Evolutionary conservation across 2,888 invertebrate genomes (phyloP).

Genomic region (Craniophora ligustri): DNA sequence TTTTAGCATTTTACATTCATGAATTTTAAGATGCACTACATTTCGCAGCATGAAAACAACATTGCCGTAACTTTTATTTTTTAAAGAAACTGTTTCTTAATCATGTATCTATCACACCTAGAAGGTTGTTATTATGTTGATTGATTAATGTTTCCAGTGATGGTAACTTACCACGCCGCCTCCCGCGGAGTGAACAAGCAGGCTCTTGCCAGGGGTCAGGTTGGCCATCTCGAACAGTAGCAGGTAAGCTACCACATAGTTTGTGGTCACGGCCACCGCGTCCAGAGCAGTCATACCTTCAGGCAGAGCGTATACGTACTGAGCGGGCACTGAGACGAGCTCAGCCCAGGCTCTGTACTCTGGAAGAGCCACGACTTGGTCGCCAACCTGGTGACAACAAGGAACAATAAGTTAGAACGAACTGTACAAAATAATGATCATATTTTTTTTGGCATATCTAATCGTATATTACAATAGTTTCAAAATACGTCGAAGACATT

Average conservation of each 20-base stretch:
- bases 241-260: constrained; percentile 95
- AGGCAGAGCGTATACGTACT: constrained; percentile 93
- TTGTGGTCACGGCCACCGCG: constrained; percentile 95
- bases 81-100: not conserved
- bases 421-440: no score
- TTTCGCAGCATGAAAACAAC: constrained; percentile 7
- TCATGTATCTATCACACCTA: no score
- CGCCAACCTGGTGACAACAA: constrained; percentile 90
- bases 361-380: constrained; percentile 94
- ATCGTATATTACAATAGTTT: no score
- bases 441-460: no score
- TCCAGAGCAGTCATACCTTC: constrained; percentile 93
- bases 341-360: constrained; percentile 97
- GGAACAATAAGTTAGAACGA: constrained; percentile 3
- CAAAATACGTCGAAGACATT: no score
- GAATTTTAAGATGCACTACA: constrained; percentile 18
- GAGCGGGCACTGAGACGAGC: constrained; percentile 93
- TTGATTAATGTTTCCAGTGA: not conserved
- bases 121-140: no score
- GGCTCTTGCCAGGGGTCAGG: constrained; percentile 93
- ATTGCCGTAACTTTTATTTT: constrained; percentile 34
- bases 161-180: constrained; percentile 94
- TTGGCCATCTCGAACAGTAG: constrained; percentile 95
- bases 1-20: constrained; percentile 48
- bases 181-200: constrained; percentile 95